Evolutionary conservation across 1,140 invertebrate species (phyloP).

Genomic region (Octopus bimaculoides): DNA sequence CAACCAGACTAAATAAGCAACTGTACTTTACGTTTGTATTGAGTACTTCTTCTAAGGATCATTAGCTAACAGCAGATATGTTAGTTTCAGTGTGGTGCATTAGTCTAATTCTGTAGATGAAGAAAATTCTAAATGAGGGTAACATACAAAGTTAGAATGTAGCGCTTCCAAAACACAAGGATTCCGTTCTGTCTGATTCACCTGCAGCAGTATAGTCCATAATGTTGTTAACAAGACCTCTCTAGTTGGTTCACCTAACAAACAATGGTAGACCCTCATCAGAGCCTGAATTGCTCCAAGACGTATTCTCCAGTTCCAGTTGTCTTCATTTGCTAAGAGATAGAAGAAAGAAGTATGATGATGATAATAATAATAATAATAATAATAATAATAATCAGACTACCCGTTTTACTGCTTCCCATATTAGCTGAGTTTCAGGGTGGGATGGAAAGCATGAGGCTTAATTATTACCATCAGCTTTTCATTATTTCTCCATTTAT

Average conservation of each 20-base stretch:
- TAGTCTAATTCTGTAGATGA: too few relatives aligned
- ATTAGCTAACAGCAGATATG: too few relatives aligned
- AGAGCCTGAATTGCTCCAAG: constrained; percentile 54
- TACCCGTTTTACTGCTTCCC: too few relatives aligned
- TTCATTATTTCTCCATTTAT: too few relatives aligned
- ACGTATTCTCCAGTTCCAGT: constrained; percentile 55
- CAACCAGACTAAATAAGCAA: too few relatives aligned
- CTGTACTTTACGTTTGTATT: too few relatives aligned
- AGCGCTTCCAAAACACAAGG: constrained; percentile 53
- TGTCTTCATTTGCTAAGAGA: constrained; percentile 40
- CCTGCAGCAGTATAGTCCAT: constrained; percentile 48
- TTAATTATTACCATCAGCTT: too few relatives aligned
- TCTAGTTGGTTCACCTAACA: constrained; percentile 36
- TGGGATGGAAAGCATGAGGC: too few relatives aligned
- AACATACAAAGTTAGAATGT: constrained; percentile 53
- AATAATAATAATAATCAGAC: neutral
- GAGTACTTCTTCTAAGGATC: too few relatives aligned
- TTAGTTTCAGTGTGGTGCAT: too few relatives aligned
- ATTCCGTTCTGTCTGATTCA: constrained; percentile 50
- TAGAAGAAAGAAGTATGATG: neutral
- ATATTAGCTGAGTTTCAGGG: too few relatives aligned
- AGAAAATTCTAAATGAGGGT: too few relatives aligned
- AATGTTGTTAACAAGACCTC: constrained; percentile 49
- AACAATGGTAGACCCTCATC: constrained; percentile 48
- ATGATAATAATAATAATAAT: neutral